Base-by-base conservation (phyloP, 1,140 invertebrate species). In the Diprion similis region DNA sequence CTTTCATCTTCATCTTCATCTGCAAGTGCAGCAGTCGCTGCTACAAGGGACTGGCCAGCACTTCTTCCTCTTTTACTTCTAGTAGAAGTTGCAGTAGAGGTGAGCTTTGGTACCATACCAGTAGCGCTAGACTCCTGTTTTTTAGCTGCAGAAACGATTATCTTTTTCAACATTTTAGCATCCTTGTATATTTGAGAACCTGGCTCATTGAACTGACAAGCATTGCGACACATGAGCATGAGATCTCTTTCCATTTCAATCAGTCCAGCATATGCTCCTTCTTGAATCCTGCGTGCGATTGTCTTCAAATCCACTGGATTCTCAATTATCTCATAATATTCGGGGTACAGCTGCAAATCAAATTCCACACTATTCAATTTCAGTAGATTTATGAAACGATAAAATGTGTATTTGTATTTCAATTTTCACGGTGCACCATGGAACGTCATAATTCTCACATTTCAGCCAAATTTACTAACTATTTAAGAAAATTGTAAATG, bases 101-200 rank as follows among this genome's bases (percentile, higher is more conserved):
- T 68, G 10, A 82, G 73, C 76, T 88, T 87, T 10, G 78, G 78
- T 24, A 80, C 70, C 15, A 68, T 76, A 7, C 80, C 75, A 64
- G 79, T 75, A 15, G 82, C 66, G 24, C 83, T 81, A 45, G 73
- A 74, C 70, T 87, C 89, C 15, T 89, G 84, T 51, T 88, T 89
- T 70, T 85, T 87, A 19, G 89, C 86, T n/a, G 89, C 88, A 66
- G 89, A 80, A 8, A 82, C 83, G 45, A 88, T 89, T 11, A 94
- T 92, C 85, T 96, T 97, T 81, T 96, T 96, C 66, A 99, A 85
- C 13, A 93, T 89, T 84, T 97, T 97, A 0, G 97, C 97, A 89
- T 98, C 96, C 87, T 97, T 98, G 83, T 99, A 99, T 78, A 99
- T 98, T 83, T 95, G 93, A 4, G 97, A 99, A 0, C 97, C 96